Evolutionary conservation across 1,140 invertebrate genomes (phyloP).

Genomic region (Daktulosphaira vitifoliae): DNA sequence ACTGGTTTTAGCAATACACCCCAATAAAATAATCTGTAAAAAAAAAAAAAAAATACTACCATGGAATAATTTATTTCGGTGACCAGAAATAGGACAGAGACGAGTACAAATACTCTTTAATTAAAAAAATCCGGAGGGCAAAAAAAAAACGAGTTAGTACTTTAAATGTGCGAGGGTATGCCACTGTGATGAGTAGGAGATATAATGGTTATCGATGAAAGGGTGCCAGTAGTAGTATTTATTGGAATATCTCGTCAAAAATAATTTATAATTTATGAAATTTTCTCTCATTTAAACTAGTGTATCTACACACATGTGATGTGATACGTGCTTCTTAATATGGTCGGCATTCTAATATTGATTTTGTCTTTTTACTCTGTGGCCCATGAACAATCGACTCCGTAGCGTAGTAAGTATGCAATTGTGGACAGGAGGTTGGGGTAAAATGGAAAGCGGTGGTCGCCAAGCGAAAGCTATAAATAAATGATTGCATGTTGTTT

Average conservation of each 20-base stretch:
- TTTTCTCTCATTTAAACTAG: too few species aligned
- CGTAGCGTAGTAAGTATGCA: not conserved
- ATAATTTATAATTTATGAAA: slow-evolving; percentile 9
- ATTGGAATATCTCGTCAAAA: not conserved
- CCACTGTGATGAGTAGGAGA: not conserved
- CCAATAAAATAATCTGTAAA: too few species aligned
- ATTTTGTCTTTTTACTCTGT: slow-evolving; percentile 12
- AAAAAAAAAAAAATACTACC: too few species aligned
- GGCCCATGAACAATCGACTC: not conserved
- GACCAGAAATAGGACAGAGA: too few species aligned
- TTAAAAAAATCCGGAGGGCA: too few species aligned
- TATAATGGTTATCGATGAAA: too few species aligned
- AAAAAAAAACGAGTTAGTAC: not conserved
- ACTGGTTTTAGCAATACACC: too few species aligned
- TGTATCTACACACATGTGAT: not conserved
- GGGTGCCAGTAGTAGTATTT: not conserved
- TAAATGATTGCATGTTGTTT: slow-evolving; percentile 22
- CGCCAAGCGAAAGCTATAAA: slow-evolving; percentile 3
- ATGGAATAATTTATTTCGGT: too few species aligned
- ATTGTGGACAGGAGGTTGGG: not conserved
- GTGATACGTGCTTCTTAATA: not conserved
- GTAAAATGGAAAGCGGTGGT: not conserved
- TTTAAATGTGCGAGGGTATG: not conserved
- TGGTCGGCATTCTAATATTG: slow-evolving; percentile 6
- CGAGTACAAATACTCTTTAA: too few species aligned